Evolutionary conservation across 2,113 vertebrate genomes (phyloP).

Genomic region (Neolamprologus tretocephalus): DNA sequence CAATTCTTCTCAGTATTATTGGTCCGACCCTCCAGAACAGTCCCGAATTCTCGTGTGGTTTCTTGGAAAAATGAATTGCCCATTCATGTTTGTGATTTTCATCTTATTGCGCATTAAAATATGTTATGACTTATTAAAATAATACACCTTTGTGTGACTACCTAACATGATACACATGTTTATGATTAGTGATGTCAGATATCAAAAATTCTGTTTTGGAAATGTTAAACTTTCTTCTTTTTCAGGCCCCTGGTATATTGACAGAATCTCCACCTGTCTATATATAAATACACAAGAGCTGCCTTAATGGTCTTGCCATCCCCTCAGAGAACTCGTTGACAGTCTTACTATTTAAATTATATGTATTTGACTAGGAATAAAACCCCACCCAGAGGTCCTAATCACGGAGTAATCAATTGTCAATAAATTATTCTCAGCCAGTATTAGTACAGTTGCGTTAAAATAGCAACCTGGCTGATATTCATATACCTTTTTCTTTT

Average conservation of each 20-base stretch:
- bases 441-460: background rate
- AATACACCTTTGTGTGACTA: background rate
- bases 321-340: background rate
- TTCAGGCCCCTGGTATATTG: background rate
- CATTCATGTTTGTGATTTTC: background rate
- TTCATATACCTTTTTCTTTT: background rate
- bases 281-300: background rate
- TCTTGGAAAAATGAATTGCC: background rate
- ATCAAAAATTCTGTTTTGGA: background rate
- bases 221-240: background rate
- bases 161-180: background rate
- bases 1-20: background rate
- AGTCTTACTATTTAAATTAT: background rate
- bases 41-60: background rate
- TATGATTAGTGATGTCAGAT: background rate
- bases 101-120: background rate
- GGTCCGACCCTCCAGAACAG: background rate
- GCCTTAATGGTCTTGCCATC: background rate
- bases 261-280: background rate
- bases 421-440: background rate
- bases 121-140: background rate
- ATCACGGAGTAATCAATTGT: background rate
- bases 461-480: background rate
- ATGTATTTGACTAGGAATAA: background rate
- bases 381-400: background rate